A percentile compares a stretch with the other conserved stretches of the same genome.
These are phyloP conservation scores for Lepidocyrtinus sp. DNA, from an alignment of 2,888 invertebrate species.

Conservation along the genomic window DNA sequence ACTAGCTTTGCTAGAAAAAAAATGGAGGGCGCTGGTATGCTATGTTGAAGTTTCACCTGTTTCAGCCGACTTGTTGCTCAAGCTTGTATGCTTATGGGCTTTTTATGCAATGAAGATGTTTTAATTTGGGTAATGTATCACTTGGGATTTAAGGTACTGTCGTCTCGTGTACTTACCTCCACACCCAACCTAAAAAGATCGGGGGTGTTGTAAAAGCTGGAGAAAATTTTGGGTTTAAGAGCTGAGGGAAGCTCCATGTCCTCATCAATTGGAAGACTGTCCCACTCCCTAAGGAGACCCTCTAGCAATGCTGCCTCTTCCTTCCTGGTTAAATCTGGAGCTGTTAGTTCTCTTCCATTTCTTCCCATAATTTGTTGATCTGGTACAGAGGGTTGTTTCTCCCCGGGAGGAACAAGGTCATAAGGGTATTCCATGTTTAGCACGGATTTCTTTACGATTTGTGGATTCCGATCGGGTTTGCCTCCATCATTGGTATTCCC, in stretches of 20 bases:
- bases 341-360: neutral
- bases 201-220: slow-evolving; percentile 74
- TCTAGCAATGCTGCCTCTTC: slow-evolving; percentile 39
- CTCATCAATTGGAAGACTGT: slow-evolving; percentile 51
- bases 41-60: neutral
- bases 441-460: slow-evolving; percentile 56
- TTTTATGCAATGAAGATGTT: too few species aligned
- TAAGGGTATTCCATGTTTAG: slow-evolving; percentile 61
- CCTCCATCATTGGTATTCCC: slow-evolving; percentile 49
- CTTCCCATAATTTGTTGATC: neutral
- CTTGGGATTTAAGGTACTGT: too few species aligned
- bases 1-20: too few species aligned
- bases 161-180: slow-evolving; percentile 71
- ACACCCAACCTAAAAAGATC: slow-evolving; percentile 74
- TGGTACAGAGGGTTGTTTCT: neutral
- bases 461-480: slow-evolving; percentile 47
- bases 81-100: too few species aligned
- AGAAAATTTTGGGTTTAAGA: slow-evolving; percentile 71
- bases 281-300: slow-evolving; percentile 42
- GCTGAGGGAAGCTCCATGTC: slow-evolving; percentile 47
- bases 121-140: too few species aligned
- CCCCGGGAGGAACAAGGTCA: slow-evolving; percentile 29
- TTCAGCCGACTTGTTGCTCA: slow-evolving; percentile 52
- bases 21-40: neutral
- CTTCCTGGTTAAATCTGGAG: slow-evolving; percentile 17